Evolutionary conservation across 2,888 invertebrate genomes (phyloP).

Genomic region (Halictus quadricinctus): DNA sequence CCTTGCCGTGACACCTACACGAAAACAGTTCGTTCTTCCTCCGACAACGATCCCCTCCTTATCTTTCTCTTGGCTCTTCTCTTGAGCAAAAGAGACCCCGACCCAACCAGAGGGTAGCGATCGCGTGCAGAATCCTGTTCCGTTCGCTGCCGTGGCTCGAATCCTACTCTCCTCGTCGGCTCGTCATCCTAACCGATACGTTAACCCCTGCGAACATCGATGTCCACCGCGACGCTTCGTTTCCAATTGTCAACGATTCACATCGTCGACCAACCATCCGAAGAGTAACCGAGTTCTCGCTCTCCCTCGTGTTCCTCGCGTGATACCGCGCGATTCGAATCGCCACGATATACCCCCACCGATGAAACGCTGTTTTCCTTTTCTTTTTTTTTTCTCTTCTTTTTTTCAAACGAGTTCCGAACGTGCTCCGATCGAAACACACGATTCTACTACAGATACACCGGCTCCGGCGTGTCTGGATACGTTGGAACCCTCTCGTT

Average conservation of each 20-base stretch:
- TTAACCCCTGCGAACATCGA: constrained; percentile 7
- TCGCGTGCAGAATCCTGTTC: constrained; percentile 1
- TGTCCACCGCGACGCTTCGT: constrained; percentile 10
- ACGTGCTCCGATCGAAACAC: background rate
- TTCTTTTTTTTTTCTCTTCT: background rate
- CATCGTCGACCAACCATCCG: constrained; percentile 23
- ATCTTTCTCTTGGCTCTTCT: constrained; percentile 23
- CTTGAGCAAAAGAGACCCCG: background rate
- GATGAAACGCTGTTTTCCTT: background rate
- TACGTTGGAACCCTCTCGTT: constrained; percentile 14
- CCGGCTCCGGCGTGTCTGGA: background rate
- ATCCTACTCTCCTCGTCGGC: constrained; percentile 18
- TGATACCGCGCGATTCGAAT: background rate
- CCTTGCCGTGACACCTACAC: constrained; percentile 8
- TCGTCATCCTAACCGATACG: constrained; percentile 25
- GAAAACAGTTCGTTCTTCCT: background rate
- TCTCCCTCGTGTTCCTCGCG: background rate
- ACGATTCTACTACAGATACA: background rate
- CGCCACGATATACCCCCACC: background rate
- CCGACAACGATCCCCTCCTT: background rate
- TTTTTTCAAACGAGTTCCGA: background rate
- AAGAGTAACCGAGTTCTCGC: background rate
- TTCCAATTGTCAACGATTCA: constrained; percentile 8
- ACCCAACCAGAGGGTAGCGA: background rate
- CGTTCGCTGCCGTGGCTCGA: constrained; percentile 5